phyloP scores from a whole-genome alignment of 2,888 invertebrate genomes.

The Polylopha cassiicola region DNA sequence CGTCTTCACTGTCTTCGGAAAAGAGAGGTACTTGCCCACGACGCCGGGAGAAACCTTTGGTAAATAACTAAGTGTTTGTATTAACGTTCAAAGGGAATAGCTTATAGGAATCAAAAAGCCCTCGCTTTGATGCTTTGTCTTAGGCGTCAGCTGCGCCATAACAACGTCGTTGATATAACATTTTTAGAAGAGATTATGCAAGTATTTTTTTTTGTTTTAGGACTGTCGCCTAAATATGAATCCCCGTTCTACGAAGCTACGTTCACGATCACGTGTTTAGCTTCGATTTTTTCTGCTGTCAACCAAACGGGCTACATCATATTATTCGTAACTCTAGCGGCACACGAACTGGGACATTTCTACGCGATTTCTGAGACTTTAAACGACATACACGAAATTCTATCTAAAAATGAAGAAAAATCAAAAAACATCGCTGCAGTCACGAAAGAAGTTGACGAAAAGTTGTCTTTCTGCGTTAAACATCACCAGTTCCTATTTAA shows the following conservation, averaged over 20 bases:
- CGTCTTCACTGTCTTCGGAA: constrained; percentile 41
- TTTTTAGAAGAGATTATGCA: background rate
- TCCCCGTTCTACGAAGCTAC: constrained; percentile 47
- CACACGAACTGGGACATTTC: constrained; percentile 50
- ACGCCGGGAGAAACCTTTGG: constrained; percentile 49
- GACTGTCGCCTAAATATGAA: constrained; percentile 45
- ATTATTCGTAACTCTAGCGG: constrained; percentile 43
- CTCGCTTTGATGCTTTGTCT: too few species aligned
- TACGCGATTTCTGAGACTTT: constrained; percentile 45
- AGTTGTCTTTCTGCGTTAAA: constrained; percentile 43
- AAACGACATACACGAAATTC: constrained; percentile 32
- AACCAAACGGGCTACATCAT: constrained; percentile 56
- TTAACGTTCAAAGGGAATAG: constrained; percentile 5
- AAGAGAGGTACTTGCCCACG: constrained; percentile 43
- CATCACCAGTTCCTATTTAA: constrained; percentile 48
- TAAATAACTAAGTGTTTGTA: constrained; percentile 25
- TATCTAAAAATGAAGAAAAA: constrained; percentile 23
- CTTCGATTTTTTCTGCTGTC: constrained; percentile 45
- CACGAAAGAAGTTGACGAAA: constrained; percentile 29
- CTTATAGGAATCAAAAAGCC: background rate
- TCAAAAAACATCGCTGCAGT: constrained; percentile 9
- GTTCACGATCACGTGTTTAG: constrained; percentile 39
- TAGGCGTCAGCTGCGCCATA: constrained; percentile 1
- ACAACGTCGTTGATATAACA: constrained; percentile 2
- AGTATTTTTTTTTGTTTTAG: constrained; percentile 31